Evolutionary conservation across 1,140 invertebrate genomes (phyloP).

Genomic region (Caenorhabditis elegans): WBcel235 BX284604.4:4744501-4745000

Average conservation of each 20-base stretch:
- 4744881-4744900: slow-evolving; percentile 46
- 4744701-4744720: not conserved
- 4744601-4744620: not conserved
- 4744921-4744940: slow-evolving; percentile 84
- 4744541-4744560: not conserved
- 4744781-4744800: slow-evolving; percentile 5
- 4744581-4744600: not conserved
- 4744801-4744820: slow-evolving; percentile 41
- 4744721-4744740: slow-evolving; percentile 17
- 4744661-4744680: not conserved
- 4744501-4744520: not conserved
- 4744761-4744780: slow-evolving; percentile 30
- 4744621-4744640: not conserved
- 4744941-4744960: slow-evolving; percentile 94
- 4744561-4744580: slow-evolving; percentile 19
- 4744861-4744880: not conserved
- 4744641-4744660: not conserved
- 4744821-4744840: slow-evolving; percentile 40
- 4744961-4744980: slow-evolving; percentile 87
- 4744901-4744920: slow-evolving; percentile 54
- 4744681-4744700: not conserved
- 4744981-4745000: slow-evolving; percentile 86
- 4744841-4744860: not conserved
- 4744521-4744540: not conserved
- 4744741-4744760: slow-evolving; percentile 33